Evolutionary conservation across 2,888 invertebrate species (phyloP).

Genomic region (Baccha elongata): DNA sequence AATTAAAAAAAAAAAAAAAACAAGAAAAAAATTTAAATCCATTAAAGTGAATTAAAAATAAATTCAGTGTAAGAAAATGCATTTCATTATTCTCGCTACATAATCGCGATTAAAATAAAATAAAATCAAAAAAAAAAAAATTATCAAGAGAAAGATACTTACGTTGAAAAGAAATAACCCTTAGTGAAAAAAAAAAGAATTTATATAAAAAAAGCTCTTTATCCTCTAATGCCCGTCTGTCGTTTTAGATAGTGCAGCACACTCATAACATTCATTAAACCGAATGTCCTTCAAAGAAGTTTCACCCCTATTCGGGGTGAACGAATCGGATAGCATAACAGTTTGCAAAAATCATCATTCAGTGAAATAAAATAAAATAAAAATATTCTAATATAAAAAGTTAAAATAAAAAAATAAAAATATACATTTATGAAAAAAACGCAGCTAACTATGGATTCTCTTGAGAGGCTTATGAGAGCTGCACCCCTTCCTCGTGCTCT

Average conservation of each 20-base stretch:
- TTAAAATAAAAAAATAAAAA: constrained; percentile 32
- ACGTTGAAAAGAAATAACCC: not conserved
- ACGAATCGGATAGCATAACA: constrained; percentile 71
- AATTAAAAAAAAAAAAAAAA: constrained; percentile 7
- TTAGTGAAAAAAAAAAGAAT: constrained; percentile 9
- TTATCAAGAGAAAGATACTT: constrained; percentile 10
- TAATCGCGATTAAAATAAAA: constrained; percentile 4
- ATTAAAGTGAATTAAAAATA: constrained; percentile 56
- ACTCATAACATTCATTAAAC: constrained; percentile 30
- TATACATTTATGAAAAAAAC: constrained; percentile 59
- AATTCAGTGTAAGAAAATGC: constrained; percentile 52
- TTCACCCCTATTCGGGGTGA: constrained; percentile 68
- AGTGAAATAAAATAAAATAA: constrained; percentile 48
- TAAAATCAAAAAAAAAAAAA: not conserved
- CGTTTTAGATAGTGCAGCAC: constrained; percentile 18
- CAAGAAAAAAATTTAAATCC: constrained; percentile 52
- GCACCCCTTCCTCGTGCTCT: constrained; percentile 87
- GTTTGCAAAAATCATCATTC: constrained; percentile 53
- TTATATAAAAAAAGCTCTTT: not conserved
- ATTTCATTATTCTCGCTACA: constrained; percentile 1
- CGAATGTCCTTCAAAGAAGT: constrained; percentile 49
- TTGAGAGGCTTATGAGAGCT: constrained; percentile 91
- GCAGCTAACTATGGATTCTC: constrained; percentile 87
- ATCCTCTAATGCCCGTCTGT: constrained; percentile 7
- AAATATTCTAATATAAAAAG: constrained; percentile 29